phyloP scores from a whole-genome alignment of 2,113 vertebrate species.

The Myocastor coypus region DNA sequence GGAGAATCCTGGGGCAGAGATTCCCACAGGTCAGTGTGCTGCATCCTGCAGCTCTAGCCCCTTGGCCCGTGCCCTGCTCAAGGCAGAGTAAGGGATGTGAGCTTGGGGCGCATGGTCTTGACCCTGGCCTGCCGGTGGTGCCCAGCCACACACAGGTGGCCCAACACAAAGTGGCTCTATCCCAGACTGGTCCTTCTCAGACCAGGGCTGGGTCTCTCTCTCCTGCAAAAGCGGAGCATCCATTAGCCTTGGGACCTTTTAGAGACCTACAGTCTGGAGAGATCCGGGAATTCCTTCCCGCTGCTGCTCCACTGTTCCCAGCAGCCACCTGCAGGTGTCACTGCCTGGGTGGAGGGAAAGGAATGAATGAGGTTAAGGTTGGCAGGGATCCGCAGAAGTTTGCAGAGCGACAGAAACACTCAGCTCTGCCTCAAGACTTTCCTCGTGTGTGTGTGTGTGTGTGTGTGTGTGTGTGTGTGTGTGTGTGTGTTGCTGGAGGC shows the following conservation, averaged over 20 bases:
- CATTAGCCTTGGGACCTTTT: neutral
- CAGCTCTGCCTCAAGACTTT: neutral
- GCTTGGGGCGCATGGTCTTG: neutral
- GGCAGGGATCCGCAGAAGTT: neutral
- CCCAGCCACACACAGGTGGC: no score
- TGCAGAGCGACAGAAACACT: neutral
- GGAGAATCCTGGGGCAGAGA: neutral
- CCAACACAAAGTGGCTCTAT: neutral
- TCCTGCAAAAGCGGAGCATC: neutral
- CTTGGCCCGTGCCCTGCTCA: neutral
- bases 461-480: neutral
- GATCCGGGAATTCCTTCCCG: neutral
- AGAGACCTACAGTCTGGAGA: neutral
- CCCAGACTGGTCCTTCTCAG: neutral
- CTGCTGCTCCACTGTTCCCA: neutral
- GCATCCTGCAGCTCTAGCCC: neutral
- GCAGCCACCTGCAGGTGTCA: slow-evolving; percentile 60
- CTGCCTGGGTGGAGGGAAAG: slow-evolving; percentile 20
- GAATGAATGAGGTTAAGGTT: neutral
- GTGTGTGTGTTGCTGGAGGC: neutral
- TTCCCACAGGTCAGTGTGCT: neutral
- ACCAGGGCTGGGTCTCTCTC: neutral
- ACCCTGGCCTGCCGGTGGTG: neutral
- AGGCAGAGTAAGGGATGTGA: neutral
- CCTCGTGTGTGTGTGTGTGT: neutral